Conservation (phyloP, 2,888 invertebrate genomes). For the Melanophora roralis region DNA sequence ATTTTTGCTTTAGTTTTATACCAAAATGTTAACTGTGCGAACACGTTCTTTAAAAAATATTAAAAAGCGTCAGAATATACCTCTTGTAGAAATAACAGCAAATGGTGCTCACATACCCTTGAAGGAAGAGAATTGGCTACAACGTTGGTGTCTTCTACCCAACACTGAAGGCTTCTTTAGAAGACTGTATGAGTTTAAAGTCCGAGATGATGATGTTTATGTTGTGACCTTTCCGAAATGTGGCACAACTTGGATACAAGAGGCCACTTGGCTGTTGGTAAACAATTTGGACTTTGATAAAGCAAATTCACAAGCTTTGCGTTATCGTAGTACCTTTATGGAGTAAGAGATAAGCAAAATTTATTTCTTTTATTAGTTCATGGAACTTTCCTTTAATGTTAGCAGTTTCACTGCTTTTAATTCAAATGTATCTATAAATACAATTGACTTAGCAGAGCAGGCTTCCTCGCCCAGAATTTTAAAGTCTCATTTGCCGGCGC, state of each 20-base stretch:
- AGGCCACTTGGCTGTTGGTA: slow-evolving; percentile 70
- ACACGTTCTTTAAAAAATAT: slow-evolving; percentile 29
- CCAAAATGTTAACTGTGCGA: slow-evolving; percentile 40
- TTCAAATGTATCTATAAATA: not conserved
- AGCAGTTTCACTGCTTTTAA: no score
- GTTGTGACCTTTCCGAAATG: slow-evolving; percentile 70
- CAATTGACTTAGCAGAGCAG: not conserved
- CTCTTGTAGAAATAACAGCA: slow-evolving; percentile 28
- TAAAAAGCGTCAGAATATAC: slow-evolving; percentile 2
- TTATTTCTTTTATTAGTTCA: no score
- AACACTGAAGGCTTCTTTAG: not conserved
- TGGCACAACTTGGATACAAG: slow-evolving; percentile 76
- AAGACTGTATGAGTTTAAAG: slow-evolving; percentile 62
- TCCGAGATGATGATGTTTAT: slow-evolving; percentile 72
- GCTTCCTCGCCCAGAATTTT: no score
- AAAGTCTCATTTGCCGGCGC: no score
- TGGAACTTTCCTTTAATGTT: not conserved
- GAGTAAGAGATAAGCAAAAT: no score
- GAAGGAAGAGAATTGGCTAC: slow-evolving; percentile 46
- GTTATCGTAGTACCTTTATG: no score
- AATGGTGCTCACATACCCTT: slow-evolving; percentile 52
- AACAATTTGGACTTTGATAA: slow-evolving; percentile 70
- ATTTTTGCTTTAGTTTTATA: not conserved
- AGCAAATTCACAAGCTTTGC: not conserved
- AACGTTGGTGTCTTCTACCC: slow-evolving; percentile 61